Evolutionary conservation across 2,797 vertebrate genomes (phyloP).

Genomic region (Ceyx erithaca): DNA sequence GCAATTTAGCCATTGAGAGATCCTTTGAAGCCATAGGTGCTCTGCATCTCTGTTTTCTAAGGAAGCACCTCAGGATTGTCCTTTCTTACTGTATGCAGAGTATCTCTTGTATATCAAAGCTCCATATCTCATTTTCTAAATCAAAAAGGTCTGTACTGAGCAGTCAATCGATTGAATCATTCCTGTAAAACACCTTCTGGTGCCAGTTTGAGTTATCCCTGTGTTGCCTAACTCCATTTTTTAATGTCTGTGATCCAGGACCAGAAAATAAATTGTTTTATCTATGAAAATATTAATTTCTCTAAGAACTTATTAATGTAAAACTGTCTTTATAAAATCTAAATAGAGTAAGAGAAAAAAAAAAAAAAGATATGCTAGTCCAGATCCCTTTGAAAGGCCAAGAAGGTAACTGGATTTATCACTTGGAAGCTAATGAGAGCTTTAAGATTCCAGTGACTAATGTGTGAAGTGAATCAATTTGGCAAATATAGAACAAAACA

Average conservation of each 20-base stretch:
- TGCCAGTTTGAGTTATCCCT: not conserved
- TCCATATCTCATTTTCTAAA: not conserved
- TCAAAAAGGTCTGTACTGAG: not conserved
- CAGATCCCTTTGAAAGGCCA: conserved; percentile 3
- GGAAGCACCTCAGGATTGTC: not conserved
- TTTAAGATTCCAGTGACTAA: conserved; percentile 11
- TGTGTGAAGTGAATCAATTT: not conserved
- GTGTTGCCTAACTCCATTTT: not conserved
- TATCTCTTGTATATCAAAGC: not conserved
- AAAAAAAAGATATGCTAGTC: not conserved
- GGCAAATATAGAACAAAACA: not conserved
- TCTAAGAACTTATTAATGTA: not conserved
- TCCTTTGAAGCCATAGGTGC: not conserved
- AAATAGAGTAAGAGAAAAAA: conserved; percentile 6
- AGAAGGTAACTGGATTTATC: not conserved
- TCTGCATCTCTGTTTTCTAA: not conserved
- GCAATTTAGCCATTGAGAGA: not conserved
- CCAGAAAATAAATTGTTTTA: not conserved
- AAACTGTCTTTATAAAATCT: conserved; percentile 38
- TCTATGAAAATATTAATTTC: not conserved
- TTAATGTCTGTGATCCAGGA: too few species aligned
- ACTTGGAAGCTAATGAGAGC: not conserved
- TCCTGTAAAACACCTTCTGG: not conserved
- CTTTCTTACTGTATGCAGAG: not conserved
- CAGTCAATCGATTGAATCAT: accelerated